These are phyloP conservation scores for Hemistola chrysoprasaria DNA, from an alignment of 2,888 invertebrate species.

Conservation along the genomic window DNA sequence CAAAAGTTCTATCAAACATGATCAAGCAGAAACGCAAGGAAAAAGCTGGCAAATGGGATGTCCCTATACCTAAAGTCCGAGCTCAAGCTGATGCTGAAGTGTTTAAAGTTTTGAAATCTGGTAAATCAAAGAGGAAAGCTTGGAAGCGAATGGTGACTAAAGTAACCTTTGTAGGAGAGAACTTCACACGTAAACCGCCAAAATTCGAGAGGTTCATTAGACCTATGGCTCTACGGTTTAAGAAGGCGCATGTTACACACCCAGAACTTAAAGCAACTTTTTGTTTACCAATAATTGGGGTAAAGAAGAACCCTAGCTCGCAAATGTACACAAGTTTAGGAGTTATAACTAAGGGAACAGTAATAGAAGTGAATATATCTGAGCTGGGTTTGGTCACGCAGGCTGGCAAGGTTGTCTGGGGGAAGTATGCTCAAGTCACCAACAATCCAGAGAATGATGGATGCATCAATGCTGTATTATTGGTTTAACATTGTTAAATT, in stretches of 20 bases:
- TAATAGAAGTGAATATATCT: slow-evolving; percentile 98
- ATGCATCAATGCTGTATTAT: slow-evolving; percentile 98
- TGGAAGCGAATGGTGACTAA: slow-evolving; percentile 99
- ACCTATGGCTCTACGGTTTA: slow-evolving; percentile 98
- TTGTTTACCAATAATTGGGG: slow-evolving; percentile 97
- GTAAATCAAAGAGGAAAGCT: slow-evolving; percentile 96
- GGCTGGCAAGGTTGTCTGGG: slow-evolving; percentile 99
- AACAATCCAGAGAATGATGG: slow-evolving; percentile 99
- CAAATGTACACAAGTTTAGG: slow-evolving; percentile 98
- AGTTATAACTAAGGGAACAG: slow-evolving; percentile 99
- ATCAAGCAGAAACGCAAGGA: slow-evolving; percentile 99
- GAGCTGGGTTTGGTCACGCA: slow-evolving; percentile 99
- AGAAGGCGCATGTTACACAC: slow-evolving; percentile 99
- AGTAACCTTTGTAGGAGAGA: slow-evolving; percentile 98
- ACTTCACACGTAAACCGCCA: slow-evolving; percentile 99
- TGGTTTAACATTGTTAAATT: slow-evolving; percentile 85
- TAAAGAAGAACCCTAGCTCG: slow-evolving; percentile 99
- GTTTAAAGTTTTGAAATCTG: slow-evolving; percentile 94
- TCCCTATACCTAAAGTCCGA: slow-evolving; percentile 98
- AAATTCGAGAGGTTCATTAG: slow-evolving; percentile 99
- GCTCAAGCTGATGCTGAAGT: slow-evolving; percentile 99
- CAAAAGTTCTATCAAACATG: slow-evolving; percentile 98
- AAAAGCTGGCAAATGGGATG: slow-evolving; percentile 99
- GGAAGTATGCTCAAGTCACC: slow-evolving; percentile 99
- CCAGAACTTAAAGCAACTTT: slow-evolving; percentile 99